phyloP scores from a whole-genome alignment of 2,797 vertebrate genomes.

The Leptatherina wallacei region DNA sequence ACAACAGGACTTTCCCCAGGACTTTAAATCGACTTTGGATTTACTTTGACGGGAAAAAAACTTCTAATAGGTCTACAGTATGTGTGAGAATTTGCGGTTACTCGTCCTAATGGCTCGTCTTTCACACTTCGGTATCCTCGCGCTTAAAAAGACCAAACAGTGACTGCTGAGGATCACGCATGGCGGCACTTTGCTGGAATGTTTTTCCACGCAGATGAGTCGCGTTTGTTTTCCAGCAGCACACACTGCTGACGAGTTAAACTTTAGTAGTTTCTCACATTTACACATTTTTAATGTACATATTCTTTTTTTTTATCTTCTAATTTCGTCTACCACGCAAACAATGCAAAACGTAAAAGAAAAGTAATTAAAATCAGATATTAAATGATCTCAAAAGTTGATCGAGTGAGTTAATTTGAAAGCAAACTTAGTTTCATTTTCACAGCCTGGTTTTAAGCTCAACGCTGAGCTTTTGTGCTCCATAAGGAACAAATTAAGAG shows the following conservation, averaged over 20 bases:
- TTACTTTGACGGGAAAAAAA: conserved; percentile 23
- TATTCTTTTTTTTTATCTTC: neutral
- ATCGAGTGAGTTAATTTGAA: neutral
- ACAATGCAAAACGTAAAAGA: neutral
- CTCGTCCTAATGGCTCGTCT: neutral
- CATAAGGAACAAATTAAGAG: conserved; percentile 39
- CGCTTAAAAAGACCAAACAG: neutral
- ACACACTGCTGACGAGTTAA: neutral
- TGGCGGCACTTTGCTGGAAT: conserved; percentile 65
- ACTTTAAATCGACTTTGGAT: conserved; percentile 58
- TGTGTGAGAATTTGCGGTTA: neutral
- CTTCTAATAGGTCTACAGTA: neutral
- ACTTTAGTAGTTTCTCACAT: neutral
- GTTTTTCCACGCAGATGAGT: conserved; percentile 48
- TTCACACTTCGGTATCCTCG: neutral
- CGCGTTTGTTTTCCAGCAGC: conserved; percentile 48
- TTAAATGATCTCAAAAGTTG: conserved; percentile 17
- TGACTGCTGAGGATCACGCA: conserved; percentile 23
- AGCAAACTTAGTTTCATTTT: neutral
- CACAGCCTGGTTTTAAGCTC: neutral
- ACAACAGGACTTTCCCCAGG: conserved; percentile 46
- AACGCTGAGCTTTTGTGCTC: neutral
- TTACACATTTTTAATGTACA: neutral
- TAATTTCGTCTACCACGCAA: neutral
- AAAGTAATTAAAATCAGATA: neutral